Evolutionary conservation across 2,113 vertebrate species (phyloP).

Genomic region (Cephalopholis sonnerati): DNA sequence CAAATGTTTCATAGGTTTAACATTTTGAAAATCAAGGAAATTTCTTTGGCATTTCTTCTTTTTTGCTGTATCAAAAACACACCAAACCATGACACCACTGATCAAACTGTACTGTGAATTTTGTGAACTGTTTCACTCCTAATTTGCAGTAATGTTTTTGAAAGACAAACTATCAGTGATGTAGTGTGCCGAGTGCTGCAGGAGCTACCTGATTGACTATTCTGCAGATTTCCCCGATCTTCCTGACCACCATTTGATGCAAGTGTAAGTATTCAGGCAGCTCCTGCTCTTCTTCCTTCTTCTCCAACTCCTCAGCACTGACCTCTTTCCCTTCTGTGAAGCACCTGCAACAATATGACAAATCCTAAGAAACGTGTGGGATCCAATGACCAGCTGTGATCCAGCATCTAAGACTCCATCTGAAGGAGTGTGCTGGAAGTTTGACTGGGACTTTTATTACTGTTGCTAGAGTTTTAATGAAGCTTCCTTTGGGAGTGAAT

Average conservation of each 20-base stretch:
- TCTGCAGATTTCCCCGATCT: slow-evolving; percentile 95
- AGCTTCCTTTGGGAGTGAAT: background rate
- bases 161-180: background rate
- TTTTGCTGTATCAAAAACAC: too few relatives aligned
- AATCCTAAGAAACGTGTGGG: background rate
- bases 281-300: slow-evolving; percentile 85
- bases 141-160: background rate
- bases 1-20: too few relatives aligned
- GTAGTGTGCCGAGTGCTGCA: background rate
- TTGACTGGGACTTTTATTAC: too few relatives aligned
- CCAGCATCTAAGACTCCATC: background rate
- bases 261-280: slow-evolving; percentile 89
- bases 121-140: too few relatives aligned
- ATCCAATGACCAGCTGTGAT: background rate
- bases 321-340: slow-evolving; percentile 70
- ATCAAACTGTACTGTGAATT: too few relatives aligned
- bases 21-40: too few relatives aligned
- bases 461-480: background rate
- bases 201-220: slow-evolving; percentile 93
- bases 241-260: slow-evolving; percentile 91
- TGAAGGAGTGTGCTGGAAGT: background rate
- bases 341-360: slow-evolving; percentile 60
- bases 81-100: too few relatives aligned
- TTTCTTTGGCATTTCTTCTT: too few relatives aligned
- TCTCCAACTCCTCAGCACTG: slow-evolving; percentile 69